Conservation (phyloP, 1,140 invertebrate species). For the Lasioglossum baleicum region DNA sequence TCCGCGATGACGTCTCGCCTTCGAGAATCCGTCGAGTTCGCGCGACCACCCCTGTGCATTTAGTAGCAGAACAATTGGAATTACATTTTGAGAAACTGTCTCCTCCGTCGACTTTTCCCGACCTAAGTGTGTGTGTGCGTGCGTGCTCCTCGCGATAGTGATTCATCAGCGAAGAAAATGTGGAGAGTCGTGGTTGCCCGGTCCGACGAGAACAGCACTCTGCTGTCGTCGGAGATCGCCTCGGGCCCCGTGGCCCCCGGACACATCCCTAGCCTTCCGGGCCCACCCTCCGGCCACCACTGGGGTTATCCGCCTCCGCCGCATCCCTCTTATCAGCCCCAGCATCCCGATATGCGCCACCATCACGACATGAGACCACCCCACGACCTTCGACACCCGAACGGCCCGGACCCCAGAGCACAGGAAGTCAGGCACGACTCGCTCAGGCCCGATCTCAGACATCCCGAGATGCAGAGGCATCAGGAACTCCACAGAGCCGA, state of each 20-base stretch:
- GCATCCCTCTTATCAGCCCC: slow-evolving; percentile 65
- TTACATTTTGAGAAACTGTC: no score
- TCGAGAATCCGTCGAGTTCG: no score
- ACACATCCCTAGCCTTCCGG: slow-evolving; percentile 66
- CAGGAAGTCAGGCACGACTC: slow-evolving; percentile 55
- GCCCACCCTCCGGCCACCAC: slow-evolving; percentile 71
- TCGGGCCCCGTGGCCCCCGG: slow-evolving; percentile 64
- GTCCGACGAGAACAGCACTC: slow-evolving; percentile 76
- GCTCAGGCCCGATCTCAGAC: slow-evolving; percentile 61
- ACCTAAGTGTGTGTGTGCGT: no score
- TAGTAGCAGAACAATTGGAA: no score
- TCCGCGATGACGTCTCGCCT: no score
- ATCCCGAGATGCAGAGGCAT: slow-evolving; percentile 68
- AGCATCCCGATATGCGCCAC: slow-evolving; percentile 64
- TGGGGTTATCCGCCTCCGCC: slow-evolving; percentile 74
- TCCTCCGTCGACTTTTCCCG: no score
- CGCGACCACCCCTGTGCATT: no score
- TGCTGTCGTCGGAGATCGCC: slow-evolving; percentile 75
- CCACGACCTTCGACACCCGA: slow-evolving; percentile 60
- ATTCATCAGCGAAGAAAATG: slow-evolving; percentile 56
- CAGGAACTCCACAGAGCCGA: slow-evolving; percentile 57
- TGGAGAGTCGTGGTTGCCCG: slow-evolving; percentile 81
- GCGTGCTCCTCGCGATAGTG: no score
- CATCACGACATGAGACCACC: slow-evolving; percentile 71
- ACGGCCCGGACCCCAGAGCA: slow-evolving; percentile 3